Percentiles rank a stretch among this genome's conserved stretches.
Evolutionary conservation across 2,113 vertebrate genomes (phyloP).

Genomic region (Apodemus speciosus): DNA sequence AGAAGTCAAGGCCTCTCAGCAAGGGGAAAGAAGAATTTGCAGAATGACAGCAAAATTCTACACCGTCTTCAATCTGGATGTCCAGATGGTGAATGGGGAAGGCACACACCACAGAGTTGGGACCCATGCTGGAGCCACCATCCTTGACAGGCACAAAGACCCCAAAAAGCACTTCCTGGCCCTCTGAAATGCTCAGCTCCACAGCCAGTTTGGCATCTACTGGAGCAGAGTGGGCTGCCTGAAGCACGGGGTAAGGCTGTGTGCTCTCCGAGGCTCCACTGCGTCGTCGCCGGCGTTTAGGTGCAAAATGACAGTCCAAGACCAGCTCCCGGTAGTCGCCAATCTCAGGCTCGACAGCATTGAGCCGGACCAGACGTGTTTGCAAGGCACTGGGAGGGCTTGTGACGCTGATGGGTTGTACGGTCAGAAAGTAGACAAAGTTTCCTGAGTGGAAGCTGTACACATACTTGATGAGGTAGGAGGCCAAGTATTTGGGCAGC

Average conservation of each 20-base stretch:
- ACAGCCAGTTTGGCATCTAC: conserved; percentile 89
- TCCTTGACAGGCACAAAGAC: conserved; percentile 87
- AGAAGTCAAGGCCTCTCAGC: conserved; percentile 90
- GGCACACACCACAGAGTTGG: conserved; percentile 91
- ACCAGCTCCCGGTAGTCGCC: conserved; percentile 92
- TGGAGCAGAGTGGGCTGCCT: conserved; percentile 90
- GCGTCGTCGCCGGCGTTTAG: conserved; percentile 88
- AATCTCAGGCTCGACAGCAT: conserved; percentile 84
- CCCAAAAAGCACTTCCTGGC: conserved; percentile 90
- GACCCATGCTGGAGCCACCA: conserved; percentile 69
- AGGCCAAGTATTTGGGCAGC: conserved; percentile 84
- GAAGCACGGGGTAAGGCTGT: conserved; percentile 90
- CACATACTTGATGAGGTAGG: conserved; percentile 91
- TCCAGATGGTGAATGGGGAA: conserved; percentile 91
- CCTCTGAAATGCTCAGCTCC: conserved; percentile 86
- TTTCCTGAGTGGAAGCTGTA: conserved; percentile 89
- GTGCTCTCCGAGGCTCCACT: conserved; percentile 70
- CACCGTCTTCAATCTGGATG: conserved; percentile 88
- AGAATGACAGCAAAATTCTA: conserved; percentile 89
- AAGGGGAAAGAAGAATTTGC: conserved; percentile 76
- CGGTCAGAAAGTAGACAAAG: conserved; percentile 93
- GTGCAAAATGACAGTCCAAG: conserved; percentile 91
- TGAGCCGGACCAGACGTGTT: conserved; percentile 90
- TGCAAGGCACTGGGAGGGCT: conserved; percentile 78
- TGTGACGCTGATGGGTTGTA: conserved; percentile 87